Conservation (phyloP, 2,797 vertebrate genomes). For the Poecile montanus region DNA sequence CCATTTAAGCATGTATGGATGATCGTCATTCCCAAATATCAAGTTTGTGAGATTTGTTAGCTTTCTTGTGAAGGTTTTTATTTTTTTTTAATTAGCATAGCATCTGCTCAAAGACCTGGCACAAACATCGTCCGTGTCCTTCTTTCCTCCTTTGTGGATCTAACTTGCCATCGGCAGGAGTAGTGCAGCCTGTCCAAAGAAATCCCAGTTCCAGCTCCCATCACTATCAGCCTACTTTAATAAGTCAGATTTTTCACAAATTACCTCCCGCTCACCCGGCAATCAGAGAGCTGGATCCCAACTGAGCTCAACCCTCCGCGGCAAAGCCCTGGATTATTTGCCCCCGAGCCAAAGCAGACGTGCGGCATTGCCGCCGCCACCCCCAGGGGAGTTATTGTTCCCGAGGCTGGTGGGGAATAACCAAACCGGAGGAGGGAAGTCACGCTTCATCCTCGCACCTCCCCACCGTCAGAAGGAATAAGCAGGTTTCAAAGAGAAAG, state of each 20-base stretch:
- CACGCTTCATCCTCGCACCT: not conserved
- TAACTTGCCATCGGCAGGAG: not conserved
- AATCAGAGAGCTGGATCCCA: not conserved
- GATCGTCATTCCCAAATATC: not conserved
- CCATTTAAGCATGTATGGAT: not conserved
- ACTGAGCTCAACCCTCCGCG: not conserved
- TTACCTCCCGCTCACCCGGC: fast-evolving
- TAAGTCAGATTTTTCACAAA: not conserved
- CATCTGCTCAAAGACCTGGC: not conserved
- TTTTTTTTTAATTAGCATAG: not conserved
- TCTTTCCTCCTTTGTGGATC: conserved; percentile 32
- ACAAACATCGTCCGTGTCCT: not conserved
- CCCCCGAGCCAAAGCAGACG: not conserved
- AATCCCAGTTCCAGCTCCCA: not conserved
- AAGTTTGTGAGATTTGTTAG: not conserved
- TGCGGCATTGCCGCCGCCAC: not conserved
- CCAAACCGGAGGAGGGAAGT: not conserved
- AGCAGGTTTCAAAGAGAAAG: not conserved
- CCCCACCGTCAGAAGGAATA: not conserved
- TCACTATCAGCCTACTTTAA: not conserved
- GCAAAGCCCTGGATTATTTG: not conserved
- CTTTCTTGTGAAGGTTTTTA: not conserved
- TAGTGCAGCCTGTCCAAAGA: not conserved
- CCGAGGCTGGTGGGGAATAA: not conserved
- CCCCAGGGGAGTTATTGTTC: conserved; percentile 40